Evolutionary conservation across 2,797 vertebrate genomes (phyloP).

Genomic region (Pantherophis vulpinus): DNA sequence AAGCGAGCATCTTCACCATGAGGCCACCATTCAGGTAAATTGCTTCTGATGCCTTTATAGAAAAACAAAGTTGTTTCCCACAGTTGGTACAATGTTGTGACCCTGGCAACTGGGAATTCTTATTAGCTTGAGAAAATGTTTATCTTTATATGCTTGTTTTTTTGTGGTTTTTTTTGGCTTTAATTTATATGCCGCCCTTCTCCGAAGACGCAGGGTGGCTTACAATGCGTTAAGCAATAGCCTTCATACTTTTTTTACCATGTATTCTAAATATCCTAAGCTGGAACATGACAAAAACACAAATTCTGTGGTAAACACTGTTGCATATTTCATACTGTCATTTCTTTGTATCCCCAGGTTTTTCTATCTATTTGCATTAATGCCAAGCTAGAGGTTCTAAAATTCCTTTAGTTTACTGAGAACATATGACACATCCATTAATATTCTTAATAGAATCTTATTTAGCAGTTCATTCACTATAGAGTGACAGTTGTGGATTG

Average conservation of each 20-base stretch:
- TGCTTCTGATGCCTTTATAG: neutral
- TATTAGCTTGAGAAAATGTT: neutral
- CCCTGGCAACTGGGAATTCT: neutral
- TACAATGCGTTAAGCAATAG: too few relatives aligned
- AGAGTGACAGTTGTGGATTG: conserved; percentile 45
- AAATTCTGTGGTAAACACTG: neutral
- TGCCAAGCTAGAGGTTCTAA: conserved; percentile 37
- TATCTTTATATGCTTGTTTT: neutral
- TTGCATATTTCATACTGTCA: neutral
- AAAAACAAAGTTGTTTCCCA: neutral
- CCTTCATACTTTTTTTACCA: too few relatives aligned
- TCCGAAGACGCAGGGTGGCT: too few relatives aligned
- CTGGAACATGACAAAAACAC: neutral
- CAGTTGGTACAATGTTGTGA: neutral
- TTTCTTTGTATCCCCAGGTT: conserved; percentile 8
- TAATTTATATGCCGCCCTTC: too few relatives aligned
- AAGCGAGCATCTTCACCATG: neutral
- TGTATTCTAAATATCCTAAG: neutral
- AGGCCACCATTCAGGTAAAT: neutral
- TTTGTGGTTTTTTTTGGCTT: too few relatives aligned
- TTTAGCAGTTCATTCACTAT: conserved; percentile 45
- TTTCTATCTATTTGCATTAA: conserved; percentile 30
- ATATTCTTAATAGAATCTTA: conserved; percentile 51
- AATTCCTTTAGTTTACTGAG: conserved; percentile 3
- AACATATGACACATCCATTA: conserved; percentile 40